These are phyloP conservation scores for Tetraodon nigroviridis DNA, from an alignment of 2,113 vertebrate species.

Conservation along the genomic window DNA sequence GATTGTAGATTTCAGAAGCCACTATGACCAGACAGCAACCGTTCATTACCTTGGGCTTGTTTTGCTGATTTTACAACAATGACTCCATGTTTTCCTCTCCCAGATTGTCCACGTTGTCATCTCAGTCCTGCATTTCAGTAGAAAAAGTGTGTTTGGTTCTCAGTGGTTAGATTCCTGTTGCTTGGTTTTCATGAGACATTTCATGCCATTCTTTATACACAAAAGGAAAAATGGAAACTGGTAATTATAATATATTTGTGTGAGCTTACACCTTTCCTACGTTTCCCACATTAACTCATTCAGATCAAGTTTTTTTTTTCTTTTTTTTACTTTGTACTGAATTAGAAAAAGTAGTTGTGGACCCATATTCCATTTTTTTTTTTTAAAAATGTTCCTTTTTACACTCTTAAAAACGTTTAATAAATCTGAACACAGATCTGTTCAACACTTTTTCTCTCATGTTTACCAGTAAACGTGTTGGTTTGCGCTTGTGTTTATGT, in stretches of 20 bases:
- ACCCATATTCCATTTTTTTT: constrained; percentile 36
- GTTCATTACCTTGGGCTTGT: constrained; percentile 6
- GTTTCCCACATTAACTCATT: constrained; percentile 22
- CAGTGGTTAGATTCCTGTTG: constrained; percentile 24
- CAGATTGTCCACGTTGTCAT: constrained; percentile 2
- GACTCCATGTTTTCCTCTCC: constrained; percentile 1
- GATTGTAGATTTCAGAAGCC: constrained; percentile 2
- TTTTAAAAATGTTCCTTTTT: constrained; percentile 22
- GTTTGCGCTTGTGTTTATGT: background rate
- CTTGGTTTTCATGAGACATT: constrained; percentile 3
- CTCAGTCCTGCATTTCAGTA: constrained; percentile 26
- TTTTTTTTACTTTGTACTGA: constrained; percentile 7
- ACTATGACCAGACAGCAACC: constrained; percentile 8
- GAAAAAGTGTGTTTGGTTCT: constrained; percentile 15
- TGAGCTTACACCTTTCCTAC: background rate
- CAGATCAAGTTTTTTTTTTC: constrained; percentile 56
- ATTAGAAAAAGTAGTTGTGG: constrained; percentile 14
- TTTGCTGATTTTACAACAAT: constrained; percentile 7
- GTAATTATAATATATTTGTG: background rate
- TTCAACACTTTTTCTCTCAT: background rate
- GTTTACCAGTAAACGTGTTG: background rate
- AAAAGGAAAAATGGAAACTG: constrained; percentile 5
- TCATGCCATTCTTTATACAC: constrained; percentile 23
- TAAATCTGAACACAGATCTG: constrained; percentile 46
- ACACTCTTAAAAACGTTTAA: constrained; percentile 41